Evolutionary conservation across 2,113 vertebrate genomes (phyloP).

Genomic region (Silurus glanis): DNA sequence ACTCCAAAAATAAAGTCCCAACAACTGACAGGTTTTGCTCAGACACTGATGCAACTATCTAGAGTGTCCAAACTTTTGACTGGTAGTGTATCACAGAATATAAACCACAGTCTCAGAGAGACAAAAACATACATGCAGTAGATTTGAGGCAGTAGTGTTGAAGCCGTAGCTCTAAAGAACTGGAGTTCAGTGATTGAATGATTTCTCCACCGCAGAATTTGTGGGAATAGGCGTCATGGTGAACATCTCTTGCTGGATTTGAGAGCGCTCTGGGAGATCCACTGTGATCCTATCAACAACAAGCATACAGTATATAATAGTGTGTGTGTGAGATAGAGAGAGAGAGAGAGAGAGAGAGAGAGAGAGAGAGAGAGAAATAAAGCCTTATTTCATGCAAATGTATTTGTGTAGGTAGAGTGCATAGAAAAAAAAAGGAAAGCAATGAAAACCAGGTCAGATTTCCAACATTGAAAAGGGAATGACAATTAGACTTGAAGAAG

Average conservation of each 20-base stretch:
- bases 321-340: not conserved
- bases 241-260: slow-evolving; percentile 51
- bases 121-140: slow-evolving; percentile 32
- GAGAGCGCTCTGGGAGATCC: slow-evolving; percentile 53
- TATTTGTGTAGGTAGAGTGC: not conserved
- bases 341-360: no score
- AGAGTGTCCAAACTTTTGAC: not conserved
- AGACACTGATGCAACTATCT: not conserved
- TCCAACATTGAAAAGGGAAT: not conserved
- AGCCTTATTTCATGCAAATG: not conserved
- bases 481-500: not conserved
- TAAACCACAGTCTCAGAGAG: slow-evolving; percentile 48
- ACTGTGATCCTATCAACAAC: slow-evolving; percentile 34
- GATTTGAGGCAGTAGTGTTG: slow-evolving; percentile 9
- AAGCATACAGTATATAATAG: not conserved
- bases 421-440: not conserved
- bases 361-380: no score
- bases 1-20: not conserved
- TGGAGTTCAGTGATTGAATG: slow-evolving; percentile 61
- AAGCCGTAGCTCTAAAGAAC: slow-evolving; percentile 7
- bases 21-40: not conserved
- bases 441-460: not conserved
- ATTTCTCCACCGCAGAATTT: slow-evolving; percentile 53
- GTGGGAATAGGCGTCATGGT: slow-evolving; percentile 58
- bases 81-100: not conserved